These are phyloP conservation scores for Coracopsis vasa DNA, from an alignment of 2,113 vertebrate genomes.

Conservation along the genomic window DNA sequence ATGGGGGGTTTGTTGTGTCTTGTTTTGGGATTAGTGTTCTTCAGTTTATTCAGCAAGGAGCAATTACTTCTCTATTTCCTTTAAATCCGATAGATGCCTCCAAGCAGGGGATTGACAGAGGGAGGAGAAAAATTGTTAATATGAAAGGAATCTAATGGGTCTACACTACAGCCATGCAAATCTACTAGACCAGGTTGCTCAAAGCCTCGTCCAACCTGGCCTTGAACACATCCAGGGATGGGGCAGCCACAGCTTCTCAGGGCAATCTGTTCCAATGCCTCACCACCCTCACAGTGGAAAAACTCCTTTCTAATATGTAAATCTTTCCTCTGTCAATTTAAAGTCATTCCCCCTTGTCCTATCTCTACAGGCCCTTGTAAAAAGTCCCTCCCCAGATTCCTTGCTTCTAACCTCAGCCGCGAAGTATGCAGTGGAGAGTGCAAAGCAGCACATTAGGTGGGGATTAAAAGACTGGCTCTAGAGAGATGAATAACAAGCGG, in stretches of 20 bases:
- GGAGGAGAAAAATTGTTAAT: not conserved
- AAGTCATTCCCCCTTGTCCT: not conserved
- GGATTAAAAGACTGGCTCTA: not conserved
- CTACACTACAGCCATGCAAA: not conserved
- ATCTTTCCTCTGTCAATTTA: not conserved
- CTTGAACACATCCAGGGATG: not conserved
- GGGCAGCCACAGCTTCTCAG: not conserved
- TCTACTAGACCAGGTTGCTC: not conserved
- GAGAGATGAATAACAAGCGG: not conserved
- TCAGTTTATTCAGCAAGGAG: not conserved
- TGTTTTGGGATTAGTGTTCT: not conserved
- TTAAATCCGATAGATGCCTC: not conserved
- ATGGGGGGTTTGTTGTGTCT: not conserved
- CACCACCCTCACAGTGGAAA: not conserved
- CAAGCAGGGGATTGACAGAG: not conserved
- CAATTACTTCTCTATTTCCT: not conserved
- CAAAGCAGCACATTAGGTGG: not conserved
- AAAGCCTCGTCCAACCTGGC: accelerated
- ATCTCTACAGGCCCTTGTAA: not conserved
- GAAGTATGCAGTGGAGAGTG: not conserved
- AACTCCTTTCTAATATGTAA: not conserved
- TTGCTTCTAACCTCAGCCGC: not conserved
- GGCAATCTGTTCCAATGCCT: not conserved
- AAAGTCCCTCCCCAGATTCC: not conserved
- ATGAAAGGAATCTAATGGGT: not conserved